Conservation (phyloP, 2,113 vertebrate genomes). For the Nettapus auritus region DNA sequence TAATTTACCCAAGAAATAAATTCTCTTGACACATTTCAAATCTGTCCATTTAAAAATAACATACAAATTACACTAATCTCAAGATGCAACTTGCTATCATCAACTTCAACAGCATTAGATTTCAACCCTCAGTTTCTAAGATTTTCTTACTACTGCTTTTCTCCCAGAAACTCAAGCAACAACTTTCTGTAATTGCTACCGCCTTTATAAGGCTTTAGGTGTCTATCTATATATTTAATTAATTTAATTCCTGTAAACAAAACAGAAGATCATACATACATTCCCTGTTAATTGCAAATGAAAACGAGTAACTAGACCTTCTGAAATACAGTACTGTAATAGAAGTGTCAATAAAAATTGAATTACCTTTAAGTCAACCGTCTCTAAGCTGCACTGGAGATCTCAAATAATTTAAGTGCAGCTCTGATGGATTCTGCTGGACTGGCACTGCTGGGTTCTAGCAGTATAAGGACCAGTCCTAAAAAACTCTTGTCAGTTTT, state of each 20-base stretch:
- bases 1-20: neutral
- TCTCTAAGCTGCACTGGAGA: neutral
- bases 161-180: neutral
- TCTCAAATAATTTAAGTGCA: neutral
- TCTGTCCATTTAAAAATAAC: neutral
- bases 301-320: neutral
- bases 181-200: neutral
- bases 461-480: neutral
- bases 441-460: neutral
- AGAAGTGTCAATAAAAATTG: fast-evolving
- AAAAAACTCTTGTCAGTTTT: neutral
- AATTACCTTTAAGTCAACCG: neutral
- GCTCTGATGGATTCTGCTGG: neutral
- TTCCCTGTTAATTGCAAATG: neutral
- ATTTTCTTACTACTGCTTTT: neutral
- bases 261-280: neutral
- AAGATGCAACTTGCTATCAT: neutral
- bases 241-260: neutral
- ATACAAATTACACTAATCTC: neutral
- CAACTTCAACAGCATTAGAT: neutral
- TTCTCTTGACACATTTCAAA: neutral
- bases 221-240: neutral
- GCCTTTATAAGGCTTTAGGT: neutral
- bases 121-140: neutral
- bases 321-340: neutral